phyloP scores from a whole-genome alignment of 2,888 invertebrate species.

The Stenodema calcarata region DNA sequence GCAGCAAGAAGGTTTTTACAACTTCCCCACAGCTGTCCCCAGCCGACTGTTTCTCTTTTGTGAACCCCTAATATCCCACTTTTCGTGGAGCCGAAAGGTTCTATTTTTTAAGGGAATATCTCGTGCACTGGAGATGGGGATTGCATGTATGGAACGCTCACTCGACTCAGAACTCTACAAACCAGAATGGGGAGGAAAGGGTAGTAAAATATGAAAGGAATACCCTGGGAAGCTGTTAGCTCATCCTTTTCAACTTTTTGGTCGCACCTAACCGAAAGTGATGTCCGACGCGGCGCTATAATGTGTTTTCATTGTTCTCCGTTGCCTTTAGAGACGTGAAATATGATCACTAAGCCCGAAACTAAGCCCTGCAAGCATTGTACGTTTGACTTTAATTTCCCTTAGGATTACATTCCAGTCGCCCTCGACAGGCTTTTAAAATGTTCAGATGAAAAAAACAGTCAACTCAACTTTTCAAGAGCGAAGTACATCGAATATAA shows the following conservation, averaged over 20 bases:
- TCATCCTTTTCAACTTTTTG: constrained; percentile 32
- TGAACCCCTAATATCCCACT: constrained; percentile 9
- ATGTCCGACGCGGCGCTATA: constrained; percentile 3
- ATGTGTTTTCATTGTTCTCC: constrained; percentile 20
- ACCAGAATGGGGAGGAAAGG: background rate
- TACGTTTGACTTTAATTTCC: constrained; percentile 1
- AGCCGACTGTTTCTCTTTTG: constrained; percentile 40
- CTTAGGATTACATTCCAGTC: background rate
- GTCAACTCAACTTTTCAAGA: background rate
- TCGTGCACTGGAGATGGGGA: background rate
- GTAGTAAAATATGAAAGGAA: constrained; percentile 4
- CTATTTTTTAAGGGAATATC: background rate
- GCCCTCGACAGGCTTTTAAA: background rate
- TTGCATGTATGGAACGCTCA: background rate
- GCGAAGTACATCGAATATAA: background rate
- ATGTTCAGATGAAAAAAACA: background rate
- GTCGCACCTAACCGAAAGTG: constrained; percentile 15
- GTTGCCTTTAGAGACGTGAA: constrained; percentile 15
- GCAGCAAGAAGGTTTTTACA: constrained; percentile 1
- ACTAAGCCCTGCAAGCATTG: constrained; percentile 4
- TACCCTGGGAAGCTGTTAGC: background rate
- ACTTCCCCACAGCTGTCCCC: constrained; percentile 32
- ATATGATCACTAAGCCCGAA: constrained; percentile 7
- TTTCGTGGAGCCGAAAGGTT: background rate
- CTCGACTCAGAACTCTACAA: background rate